A percentile compares a stretch with the other conserved stretches of the same genome.
Evolutionary conservation across 2,113 vertebrate species (phyloP).

Genomic region (Hystrix brachyura): DNA sequence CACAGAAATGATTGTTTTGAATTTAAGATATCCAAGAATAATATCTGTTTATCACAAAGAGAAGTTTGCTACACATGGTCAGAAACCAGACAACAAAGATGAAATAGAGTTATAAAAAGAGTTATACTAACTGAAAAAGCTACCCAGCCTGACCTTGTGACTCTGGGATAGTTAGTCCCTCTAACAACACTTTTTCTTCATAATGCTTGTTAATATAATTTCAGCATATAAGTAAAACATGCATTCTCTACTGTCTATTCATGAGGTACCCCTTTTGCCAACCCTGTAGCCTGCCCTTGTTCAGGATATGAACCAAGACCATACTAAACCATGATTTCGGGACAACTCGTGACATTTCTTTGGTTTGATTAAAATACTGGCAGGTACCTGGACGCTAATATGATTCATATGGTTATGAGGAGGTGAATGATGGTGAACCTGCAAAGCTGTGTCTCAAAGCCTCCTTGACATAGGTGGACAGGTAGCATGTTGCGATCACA

Average conservation of each 20-base stretch:
- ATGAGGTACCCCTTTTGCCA: fast-evolving
- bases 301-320: neutral
- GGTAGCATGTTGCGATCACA: no score
- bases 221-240: neutral
- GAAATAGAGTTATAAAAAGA: neutral
- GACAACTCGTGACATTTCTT: neutral
- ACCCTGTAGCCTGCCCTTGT: neutral
- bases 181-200: neutral
- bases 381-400: neutral
- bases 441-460: neutral
- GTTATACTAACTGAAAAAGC: neutral
- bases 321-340: neutral
- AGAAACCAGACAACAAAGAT: neutral
- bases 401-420: neutral
- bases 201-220: neutral
- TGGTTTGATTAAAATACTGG: neutral
- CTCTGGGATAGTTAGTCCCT: neutral
- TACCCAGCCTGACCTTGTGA: neutral
- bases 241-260: neutral
- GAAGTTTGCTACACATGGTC: neutral
- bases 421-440: neutral
- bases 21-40: neutral
- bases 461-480: neutral
- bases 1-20: conserved; percentile 24
- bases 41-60: neutral